Conservation (phyloP, 1,140 invertebrate genomes). For the Cydia splendana region DNA sequence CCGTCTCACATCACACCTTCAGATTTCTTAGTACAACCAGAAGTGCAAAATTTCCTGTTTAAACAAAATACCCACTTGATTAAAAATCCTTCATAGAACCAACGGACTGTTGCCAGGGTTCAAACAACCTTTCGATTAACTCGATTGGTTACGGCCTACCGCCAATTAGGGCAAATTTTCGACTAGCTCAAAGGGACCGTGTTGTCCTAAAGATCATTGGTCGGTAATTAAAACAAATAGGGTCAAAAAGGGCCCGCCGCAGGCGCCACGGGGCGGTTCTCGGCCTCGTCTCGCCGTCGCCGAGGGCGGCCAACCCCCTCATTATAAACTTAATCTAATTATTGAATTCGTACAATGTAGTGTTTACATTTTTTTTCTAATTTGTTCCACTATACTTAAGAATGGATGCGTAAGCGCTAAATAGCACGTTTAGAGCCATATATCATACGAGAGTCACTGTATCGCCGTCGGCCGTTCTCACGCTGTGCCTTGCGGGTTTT, state of each 20-base stretch:
- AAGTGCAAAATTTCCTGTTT: constrained; percentile 19
- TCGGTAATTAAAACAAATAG: constrained; percentile 79
- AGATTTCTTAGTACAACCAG: not conserved
- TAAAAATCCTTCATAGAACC: constrained; percentile 29
- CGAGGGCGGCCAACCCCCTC: constrained; percentile 62
- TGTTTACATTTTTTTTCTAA: constrained; percentile 79
- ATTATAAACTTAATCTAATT: constrained; percentile 80
- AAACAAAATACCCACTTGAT: constrained; percentile 8
- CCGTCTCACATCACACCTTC: not conserved
- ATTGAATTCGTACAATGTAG: constrained; percentile 79
- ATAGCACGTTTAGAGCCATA: constrained; percentile 77
- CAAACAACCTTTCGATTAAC: constrained; percentile 37
- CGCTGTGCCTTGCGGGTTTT: constrained; percentile 49
- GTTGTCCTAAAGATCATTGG: constrained; percentile 73
- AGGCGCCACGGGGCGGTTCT: constrained; percentile 71
- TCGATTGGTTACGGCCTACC: constrained; percentile 53
- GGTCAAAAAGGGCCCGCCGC: constrained; percentile 70
- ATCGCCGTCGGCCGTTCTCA: constrained; percentile 64
- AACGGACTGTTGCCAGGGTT: constrained; percentile 29
- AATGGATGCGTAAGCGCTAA: constrained; percentile 76
- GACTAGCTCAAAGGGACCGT: constrained; percentile 68
- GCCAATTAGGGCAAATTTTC: constrained; percentile 73
- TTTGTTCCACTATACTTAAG: constrained; percentile 76
- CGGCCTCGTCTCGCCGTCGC: constrained; percentile 69
- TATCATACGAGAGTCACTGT: constrained; percentile 75